Base-by-base conservation (phyloP, 2,113 vertebrate species). In the Tachysurus fulvidraco region DNA sequence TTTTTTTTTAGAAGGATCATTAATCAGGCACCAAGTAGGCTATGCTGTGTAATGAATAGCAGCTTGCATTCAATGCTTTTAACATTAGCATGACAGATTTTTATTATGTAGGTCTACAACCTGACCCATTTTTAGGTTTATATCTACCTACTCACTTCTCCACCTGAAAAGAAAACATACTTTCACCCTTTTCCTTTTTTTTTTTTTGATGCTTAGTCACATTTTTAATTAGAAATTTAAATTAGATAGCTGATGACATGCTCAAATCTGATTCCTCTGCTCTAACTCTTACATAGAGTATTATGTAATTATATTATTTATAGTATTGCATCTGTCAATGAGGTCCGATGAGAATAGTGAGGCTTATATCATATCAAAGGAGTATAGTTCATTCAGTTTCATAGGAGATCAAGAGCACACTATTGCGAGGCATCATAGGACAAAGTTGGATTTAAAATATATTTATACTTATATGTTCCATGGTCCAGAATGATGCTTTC, bases 1-100 rank as follows among this genome's bases (percentile, higher is more conserved):
- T 7, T 41, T 44, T 85, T 77, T 19, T 86, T 86, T 80, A 80
- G 85, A 64, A 55, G 21, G 50, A 74, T 85, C 74, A 80, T 85
- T 78, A 85, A 46, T 73, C 25, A 55, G 41, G 54, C 23, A 59
- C 69, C 55, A 84, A 84, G 54, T 59, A 73, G 83, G 54, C 69
- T 76, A 76, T 60, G 65, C 21, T 83, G 81, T 9, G 25, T 83
- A 67, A 67, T 30, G 62, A 67, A 52, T 44, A 44, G 62, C 3
- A 1, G 46, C 62, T 30, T 54, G 46, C 10, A 19, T 67, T 83
- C 62, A 36, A 62, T 71, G 28, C 28, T 55, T 83, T 71, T 36
- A 83, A n/a, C 64, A 16, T 55, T 69, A 54, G 7, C 52, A 71
- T 83, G 82, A 83, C 67, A 54, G 10, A 69, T 83, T 36, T 19